Percentiles rank a stretch among this genome's conserved stretches.
These are phyloP conservation scores for Egretta garzetta DNA, from an alignment of 2,113 vertebrate species.

Conservation along the genomic window DNA sequence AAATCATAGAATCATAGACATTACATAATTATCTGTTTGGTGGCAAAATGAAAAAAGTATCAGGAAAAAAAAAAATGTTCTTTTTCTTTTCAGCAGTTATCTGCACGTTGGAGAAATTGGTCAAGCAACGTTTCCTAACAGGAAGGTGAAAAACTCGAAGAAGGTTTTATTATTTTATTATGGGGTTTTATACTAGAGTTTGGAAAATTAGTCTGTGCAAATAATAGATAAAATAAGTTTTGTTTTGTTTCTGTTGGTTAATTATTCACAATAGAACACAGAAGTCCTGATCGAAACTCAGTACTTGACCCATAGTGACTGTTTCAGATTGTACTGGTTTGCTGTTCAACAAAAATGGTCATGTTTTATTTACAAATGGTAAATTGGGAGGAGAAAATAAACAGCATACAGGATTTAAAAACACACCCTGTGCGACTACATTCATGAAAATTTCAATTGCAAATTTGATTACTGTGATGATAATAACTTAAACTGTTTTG, in stretches of 20 bases:
- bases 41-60: background rate
- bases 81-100: background rate
- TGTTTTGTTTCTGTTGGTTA: background rate
- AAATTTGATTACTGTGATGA: constrained; percentile 23
- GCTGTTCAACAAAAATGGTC: background rate
- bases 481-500: constrained; percentile 1
- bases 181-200: background rate
- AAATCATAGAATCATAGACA: background rate
- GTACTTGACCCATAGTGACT: background rate
- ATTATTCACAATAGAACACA: background rate
- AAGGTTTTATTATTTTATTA: background rate
- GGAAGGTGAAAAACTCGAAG: background rate
- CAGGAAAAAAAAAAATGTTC: background rate
- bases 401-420: background rate
- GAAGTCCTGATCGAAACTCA: background rate
- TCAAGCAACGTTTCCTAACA: background rate
- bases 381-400: constrained; percentile 23
- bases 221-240: background rate
- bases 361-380: background rate
- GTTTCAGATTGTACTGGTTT: background rate
- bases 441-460: constrained; percentile 8
- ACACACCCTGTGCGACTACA: background rate
- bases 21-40: background rate
- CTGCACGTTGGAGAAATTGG: background rate
- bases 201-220: background rate